Evolutionary conservation across 1,140 invertebrate species (phyloP).

Genomic region (Stenopsyche tienmushanensis): DNA sequence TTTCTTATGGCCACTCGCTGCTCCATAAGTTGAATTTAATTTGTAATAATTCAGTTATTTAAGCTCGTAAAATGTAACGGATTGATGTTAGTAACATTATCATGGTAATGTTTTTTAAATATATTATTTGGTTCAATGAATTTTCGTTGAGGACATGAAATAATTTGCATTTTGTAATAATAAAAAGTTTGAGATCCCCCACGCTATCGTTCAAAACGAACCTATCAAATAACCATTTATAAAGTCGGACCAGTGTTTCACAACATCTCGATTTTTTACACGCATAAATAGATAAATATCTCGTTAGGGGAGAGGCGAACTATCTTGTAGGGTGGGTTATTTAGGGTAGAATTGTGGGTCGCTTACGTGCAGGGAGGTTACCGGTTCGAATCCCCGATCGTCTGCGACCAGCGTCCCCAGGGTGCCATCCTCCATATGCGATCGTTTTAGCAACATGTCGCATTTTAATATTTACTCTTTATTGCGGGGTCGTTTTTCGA

Average conservation of each 20-base stretch:
- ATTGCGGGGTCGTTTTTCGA: too few species aligned
- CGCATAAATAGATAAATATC: conserved; percentile 39
- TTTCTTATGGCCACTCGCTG: too few species aligned
- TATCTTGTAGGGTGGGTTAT: not conserved
- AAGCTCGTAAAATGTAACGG: too few species aligned
- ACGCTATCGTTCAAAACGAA: not conserved
- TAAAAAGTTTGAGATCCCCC: too few species aligned
- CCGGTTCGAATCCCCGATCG: conserved; percentile 8
- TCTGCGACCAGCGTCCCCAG: not conserved
- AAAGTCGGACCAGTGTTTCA: conserved; percentile 40
- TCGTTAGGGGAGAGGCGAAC: conserved; percentile 6
- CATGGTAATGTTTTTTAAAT: too few species aligned
- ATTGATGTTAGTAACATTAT: too few species aligned
- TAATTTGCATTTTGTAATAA: too few species aligned
- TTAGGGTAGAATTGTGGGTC: conserved; percentile 12
- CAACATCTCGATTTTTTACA: conserved; percentile 39
- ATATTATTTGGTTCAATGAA: too few species aligned
- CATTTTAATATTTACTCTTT: too few species aligned
- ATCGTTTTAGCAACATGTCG: conserved; percentile 29
- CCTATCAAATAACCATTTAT: conserved; percentile 40
- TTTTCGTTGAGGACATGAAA: too few species aligned
- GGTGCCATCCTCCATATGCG: conserved; percentile 21
- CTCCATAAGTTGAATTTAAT: too few species aligned
- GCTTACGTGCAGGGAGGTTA: not conserved
- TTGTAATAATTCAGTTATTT: too few species aligned